Evolutionary conservation across 2,888 invertebrate species (phyloP), one percentile per base, ranked within the genome.

Genomic region (Halocaridina rubra): DNA sequence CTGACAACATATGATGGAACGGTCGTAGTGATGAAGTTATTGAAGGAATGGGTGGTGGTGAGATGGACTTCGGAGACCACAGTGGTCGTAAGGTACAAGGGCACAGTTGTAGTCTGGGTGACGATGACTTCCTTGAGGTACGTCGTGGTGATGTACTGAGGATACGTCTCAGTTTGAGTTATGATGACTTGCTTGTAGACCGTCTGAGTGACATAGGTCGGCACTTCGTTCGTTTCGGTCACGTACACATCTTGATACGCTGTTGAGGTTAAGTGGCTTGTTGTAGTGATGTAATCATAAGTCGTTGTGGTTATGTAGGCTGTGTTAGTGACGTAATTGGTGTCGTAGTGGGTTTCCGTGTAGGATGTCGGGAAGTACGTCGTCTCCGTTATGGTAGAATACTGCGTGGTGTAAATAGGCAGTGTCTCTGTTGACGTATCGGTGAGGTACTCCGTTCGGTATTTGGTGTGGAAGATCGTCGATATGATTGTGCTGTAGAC

Each of bases 61-160:
- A 84, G 77, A 29, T 72, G 82, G 0, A 84, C 71, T 22, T 84
- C 82, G 5, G 78, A 78, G 16, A 84, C 61, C 30, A 59, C 82
- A 0, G 82, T 84, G 61, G 82, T 84, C 39, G 82, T 84, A 39
- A 84, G 78, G 64, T 84, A 84, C 5, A 84, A 78, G 2, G 82
- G 82, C 22, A 84, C 72, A 0, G 82, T 84, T 61, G 82, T 84
- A 16, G 82, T 84, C 72, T 84, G 82, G 7, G 78, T 78, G 22
- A 84, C 78, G 71, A 78, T 53, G 4, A 84, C 59, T 61, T 84
- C 82, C 22, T 61, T 30, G 16, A 84, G 29, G 33, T 22, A 57
- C n/a, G 82, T 84, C 24, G 82, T 84, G 59, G 82, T 84, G 59
- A 84, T 84, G 33, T 84, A 84, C 32, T 84, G 71, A 0, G 82